A percentile compares a stretch with the other conserved stretches of the same genome.
These are phyloP conservation scores for Macrosoma leucophasiata DNA, from an alignment of 2,888 invertebrate species.

Conservation along the genomic window DNA sequence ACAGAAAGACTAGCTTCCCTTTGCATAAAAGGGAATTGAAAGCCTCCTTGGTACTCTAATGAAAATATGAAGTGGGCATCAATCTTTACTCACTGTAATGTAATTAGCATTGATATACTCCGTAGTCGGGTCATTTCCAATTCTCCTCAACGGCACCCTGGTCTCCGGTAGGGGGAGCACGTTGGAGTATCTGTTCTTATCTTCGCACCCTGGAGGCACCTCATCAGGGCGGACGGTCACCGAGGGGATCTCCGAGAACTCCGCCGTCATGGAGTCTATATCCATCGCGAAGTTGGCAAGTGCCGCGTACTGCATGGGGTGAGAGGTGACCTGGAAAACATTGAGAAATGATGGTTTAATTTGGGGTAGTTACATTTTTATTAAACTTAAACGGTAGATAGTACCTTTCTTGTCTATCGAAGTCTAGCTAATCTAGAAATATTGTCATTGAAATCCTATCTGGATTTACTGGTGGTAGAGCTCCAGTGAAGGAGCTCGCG, in stretches of 20 bases:
- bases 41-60: no score
- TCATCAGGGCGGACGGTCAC: constrained; percentile 87
- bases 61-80: no score
- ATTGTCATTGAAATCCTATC: no score
- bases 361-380: neutral
- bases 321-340: constrained; percentile 74
- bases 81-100: constrained; percentile 82
- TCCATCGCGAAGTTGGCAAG: constrained; percentile 84
- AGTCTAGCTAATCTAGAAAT: no score
- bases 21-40: no score
- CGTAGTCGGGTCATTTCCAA: constrained; percentile 84
- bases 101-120: constrained; percentile 97
- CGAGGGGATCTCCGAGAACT: constrained; percentile 88
- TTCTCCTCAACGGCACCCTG: constrained; percentile 83
- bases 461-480: no score
- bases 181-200: constrained; percentile 94
- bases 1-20: no score
- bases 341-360: neutral
- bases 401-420: no score
- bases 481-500: no score
- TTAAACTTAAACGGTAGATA: neutral
- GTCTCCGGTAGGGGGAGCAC: constrained; percentile 96
- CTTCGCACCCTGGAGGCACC: constrained; percentile 89
- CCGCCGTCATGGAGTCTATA: constrained; percentile 83
- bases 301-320: constrained; percentile 86